Evolutionary conservation across 2,797 vertebrate genomes (phyloP).

Genomic region (Diceros bicornis): DNA sequence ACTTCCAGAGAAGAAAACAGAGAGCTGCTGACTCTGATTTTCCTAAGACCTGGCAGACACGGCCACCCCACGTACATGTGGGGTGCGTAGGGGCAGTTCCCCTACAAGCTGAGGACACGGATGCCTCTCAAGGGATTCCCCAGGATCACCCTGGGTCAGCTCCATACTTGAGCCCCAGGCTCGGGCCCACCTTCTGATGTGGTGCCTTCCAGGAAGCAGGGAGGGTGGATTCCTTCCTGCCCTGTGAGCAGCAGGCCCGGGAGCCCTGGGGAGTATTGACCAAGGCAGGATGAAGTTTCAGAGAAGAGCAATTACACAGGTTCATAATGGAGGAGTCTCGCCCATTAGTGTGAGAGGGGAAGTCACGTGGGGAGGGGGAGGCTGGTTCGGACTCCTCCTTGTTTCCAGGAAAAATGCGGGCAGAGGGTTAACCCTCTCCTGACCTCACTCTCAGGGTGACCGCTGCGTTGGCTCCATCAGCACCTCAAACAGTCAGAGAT

Average conservation of each 20-base stretch:
- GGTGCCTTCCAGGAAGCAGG: conserved; percentile 23
- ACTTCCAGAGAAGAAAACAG: not conserved
- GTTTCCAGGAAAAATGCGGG: conserved; percentile 50
- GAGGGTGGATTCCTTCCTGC: not conserved
- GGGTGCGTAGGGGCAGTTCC: not conserved
- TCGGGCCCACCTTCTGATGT: not conserved
- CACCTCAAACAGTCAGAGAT: not conserved
- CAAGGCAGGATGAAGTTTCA: not conserved
- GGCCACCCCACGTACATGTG: accelerated
- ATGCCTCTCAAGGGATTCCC: not conserved
- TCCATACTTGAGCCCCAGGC: not conserved
- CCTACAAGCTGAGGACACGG: not conserved
- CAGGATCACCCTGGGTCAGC: not conserved
- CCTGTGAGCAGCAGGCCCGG: not conserved
- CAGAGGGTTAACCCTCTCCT: conserved; percentile 39
- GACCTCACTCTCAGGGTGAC: not conserved
- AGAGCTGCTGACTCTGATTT: not conserved
- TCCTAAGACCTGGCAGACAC: not conserved
- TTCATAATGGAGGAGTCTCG: conserved; percentile 15
- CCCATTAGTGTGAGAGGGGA: not conserved
- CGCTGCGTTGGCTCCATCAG: accelerated
- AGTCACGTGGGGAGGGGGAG: not conserved
- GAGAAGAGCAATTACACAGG: conserved; percentile 21
- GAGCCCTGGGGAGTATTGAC: conserved; percentile 32
- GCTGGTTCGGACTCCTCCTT: not conserved